Base-by-base conservation (phyloP, 2,888 invertebrate species). In the Spatulosminthurus flaviceps region DNA sequence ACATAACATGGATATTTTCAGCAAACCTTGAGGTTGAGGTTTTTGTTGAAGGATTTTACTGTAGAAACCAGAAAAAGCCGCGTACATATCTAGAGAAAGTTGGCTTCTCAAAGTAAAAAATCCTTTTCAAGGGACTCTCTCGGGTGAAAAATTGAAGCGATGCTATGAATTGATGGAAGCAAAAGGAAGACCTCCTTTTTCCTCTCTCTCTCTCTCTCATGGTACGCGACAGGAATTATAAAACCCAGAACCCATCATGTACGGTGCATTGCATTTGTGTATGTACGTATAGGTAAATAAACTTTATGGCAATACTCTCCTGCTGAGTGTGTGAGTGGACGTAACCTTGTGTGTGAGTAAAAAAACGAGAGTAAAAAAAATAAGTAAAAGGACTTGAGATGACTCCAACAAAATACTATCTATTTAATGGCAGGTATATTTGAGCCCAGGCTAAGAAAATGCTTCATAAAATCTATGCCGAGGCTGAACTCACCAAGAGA, bases 101-200 rank as follows among this genome's bases (percentile, higher is more conserved):
- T 51, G n/a, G 51, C 51, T 51, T 51, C 61, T 61, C 21, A 51
- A 60, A 73, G 34, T 29, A 73, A 73, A n/a, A n/a, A 60, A 73
- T 73, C 61, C 73, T 61, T 73, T 73, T 73, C 61, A 61, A 61
- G 73, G 61, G 61, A 73, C 73, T 73, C 73, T 73, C 73, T 73
- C 51, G 28, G 60, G 73, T 73, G 73, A 73, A 73, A 73, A 73
- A 73, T 73, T 73, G 73, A 28, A 73, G 73, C 43, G 60, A 60
- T 26, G 61, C 60, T 19, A 51, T 73, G 73, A 73, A 73, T 73
- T 22, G 61, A 60, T 51, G 29, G 21, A 70, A 22, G 69, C 24
- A 51, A 51, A 72, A 72, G 73, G 51, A 67, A 26, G 67, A 67
- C 67, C 67, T 67, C 67, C 16, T 29, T 67, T 13, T n/a, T n/a